Conservation (phyloP, 2,888 invertebrate genomes). For the Scaptomyza caliginosa region DNA sequence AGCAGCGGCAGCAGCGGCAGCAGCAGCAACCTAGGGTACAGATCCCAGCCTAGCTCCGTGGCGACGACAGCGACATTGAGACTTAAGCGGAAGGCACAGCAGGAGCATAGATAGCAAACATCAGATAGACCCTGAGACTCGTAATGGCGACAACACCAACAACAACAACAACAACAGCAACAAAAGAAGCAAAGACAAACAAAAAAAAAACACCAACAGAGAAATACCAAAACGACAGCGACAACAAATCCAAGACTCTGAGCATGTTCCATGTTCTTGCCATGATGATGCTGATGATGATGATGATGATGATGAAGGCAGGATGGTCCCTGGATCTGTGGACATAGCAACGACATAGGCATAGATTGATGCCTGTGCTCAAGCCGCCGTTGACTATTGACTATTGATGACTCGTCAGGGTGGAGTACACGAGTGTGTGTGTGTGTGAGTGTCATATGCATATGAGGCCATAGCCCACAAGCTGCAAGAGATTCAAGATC, state of each 20-base stretch:
- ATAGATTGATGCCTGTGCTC: slow-evolving; percentile 56
- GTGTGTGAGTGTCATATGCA: slow-evolving; percentile 54
- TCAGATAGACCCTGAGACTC: slow-evolving; percentile 75
- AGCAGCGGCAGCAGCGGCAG: slow-evolving; percentile 9
- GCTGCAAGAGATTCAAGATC: slow-evolving; percentile 56
- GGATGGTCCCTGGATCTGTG: slow-evolving; percentile 1
- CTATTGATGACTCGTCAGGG: slow-evolving; percentile 65
- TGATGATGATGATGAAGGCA: slow-evolving; percentile 27
- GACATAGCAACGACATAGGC: slow-evolving; percentile 9
- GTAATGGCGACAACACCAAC: slow-evolving; percentile 78
- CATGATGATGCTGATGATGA: slow-evolving; percentile 14
- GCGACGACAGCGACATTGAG: slow-evolving; percentile 71
- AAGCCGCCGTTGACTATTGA: slow-evolving; percentile 67
- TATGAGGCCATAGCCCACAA: slow-evolving; percentile 42
- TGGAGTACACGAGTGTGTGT: slow-evolving; percentile 5
- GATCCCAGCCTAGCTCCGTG: slow-evolving; percentile 8
- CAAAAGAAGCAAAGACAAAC: slow-evolving; percentile 35
- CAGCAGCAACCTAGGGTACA: slow-evolving; percentile 6
- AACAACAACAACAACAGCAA: slow-evolving; percentile 66
- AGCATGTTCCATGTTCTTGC: slow-evolving; percentile 36
- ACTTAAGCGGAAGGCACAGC: slow-evolving; percentile 81
- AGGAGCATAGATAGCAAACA: slow-evolving; percentile 82
- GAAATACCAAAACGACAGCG: slow-evolving; percentile 27
- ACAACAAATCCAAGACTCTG: slow-evolving; percentile 24
- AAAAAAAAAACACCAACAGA: no score